phyloP scores from a whole-genome alignment of 2,888 invertebrate species.

The Chesias legatella region DNA sequence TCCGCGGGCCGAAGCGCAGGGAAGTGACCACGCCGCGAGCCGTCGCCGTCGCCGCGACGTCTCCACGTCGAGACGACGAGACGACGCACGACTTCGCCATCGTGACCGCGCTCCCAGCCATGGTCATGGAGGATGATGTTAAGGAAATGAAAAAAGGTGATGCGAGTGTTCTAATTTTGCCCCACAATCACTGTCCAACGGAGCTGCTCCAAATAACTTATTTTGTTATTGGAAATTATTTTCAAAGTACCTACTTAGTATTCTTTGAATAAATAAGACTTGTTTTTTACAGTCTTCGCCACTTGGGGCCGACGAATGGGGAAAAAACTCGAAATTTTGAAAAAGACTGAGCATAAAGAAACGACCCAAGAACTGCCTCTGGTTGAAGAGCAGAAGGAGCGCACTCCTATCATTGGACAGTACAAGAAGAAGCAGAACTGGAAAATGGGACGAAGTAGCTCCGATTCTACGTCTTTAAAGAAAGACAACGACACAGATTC shows the following conservation, averaged over 20 bases:
- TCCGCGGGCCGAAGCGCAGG: slow-evolving; percentile 83
- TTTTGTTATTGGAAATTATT: no score
- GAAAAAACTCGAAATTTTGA: slow-evolving; percentile 86
- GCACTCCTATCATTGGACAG: slow-evolving; percentile 61
- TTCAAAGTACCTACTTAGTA: no score
- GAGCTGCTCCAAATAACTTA: no score
- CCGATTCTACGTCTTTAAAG: slow-evolving; percentile 68
- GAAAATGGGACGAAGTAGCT: slow-evolving; percentile 80
- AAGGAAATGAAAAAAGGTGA: slow-evolving; percentile 81
- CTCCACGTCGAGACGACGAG: slow-evolving; percentile 65
- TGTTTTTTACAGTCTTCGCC: slow-evolving; percentile 79
- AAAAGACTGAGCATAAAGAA: slow-evolving; percentile 83
- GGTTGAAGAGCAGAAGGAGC: slow-evolving; percentile 49
- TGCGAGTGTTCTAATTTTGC: not conserved
- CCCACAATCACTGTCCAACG: no score
- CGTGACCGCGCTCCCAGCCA: slow-evolving; percentile 88
- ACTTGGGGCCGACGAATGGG: slow-evolving; percentile 91
- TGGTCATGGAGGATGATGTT: slow-evolving; percentile 86
- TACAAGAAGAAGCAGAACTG: slow-evolving; percentile 80
- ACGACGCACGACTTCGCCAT: slow-evolving; percentile 84
- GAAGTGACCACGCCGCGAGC: slow-evolving; percentile 80
- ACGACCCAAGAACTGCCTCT: slow-evolving; percentile 55
- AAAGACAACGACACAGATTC: slow-evolving; percentile 73
- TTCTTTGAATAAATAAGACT: no score
- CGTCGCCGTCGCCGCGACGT: slow-evolving; percentile 65